These are phyloP conservation scores for Limnephilus marmoratus DNA, from an alignment of 2,888 invertebrate species.

Conservation along the genomic window DNA sequence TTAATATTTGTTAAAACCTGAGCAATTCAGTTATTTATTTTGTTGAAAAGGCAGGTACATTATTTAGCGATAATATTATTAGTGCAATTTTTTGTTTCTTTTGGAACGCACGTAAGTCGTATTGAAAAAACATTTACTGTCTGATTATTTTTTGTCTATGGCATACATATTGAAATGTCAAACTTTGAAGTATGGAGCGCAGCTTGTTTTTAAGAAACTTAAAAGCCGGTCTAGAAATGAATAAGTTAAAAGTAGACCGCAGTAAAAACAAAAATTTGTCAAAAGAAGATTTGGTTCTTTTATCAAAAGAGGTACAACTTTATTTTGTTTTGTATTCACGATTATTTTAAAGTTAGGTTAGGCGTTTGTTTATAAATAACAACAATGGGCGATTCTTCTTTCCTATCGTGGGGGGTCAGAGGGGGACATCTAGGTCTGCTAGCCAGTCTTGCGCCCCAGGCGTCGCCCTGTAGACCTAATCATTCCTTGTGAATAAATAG, in stretches of 20 bases:
- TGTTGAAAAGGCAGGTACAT: too few species aligned
- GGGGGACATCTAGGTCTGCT: too few species aligned
- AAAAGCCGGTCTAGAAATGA: constrained; percentile 46
- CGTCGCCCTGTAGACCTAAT: too few species aligned
- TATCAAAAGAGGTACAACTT: constrained; percentile 73
- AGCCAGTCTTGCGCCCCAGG: too few species aligned
- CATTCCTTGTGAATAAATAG: too few species aligned
- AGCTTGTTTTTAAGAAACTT: constrained; percentile 23
- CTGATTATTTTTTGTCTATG: not conserved
- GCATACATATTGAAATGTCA: constrained; percentile 29
- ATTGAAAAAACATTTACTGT: too few species aligned
- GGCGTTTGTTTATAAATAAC: not conserved
- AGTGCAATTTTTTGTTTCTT: too few species aligned
- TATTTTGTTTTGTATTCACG: not conserved
- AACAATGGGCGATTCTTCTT: not conserved
- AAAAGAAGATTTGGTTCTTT: constrained; percentile 72
- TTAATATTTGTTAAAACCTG: too few species aligned
- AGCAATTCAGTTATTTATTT: too few species aligned
- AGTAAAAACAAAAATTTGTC: constrained; percentile 70
- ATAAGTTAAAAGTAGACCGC: constrained; percentile 58
- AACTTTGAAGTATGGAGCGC: constrained; percentile 43
- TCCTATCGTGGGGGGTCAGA: too few species aligned
- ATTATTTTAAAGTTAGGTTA: constrained; percentile 30
- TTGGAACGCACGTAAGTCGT: too few species aligned
- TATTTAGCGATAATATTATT: too few species aligned